Evolutionary conservation across 2,113 vertebrate species (phyloP), one percentile per base, ranked within the genome.

Genomic region (Mola mola): DNA sequence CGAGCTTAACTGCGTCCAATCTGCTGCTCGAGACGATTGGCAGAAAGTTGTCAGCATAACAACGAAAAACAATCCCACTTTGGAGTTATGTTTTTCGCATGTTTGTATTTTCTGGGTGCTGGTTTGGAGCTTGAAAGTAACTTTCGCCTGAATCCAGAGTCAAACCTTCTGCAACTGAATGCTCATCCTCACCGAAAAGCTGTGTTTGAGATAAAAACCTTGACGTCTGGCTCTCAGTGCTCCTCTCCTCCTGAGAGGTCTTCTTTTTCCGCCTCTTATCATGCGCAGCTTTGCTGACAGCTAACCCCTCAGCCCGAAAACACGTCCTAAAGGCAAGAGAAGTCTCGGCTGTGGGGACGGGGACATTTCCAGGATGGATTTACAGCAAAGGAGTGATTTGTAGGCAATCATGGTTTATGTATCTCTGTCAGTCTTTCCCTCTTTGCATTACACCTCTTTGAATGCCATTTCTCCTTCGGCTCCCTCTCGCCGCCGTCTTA

Each of bases 401-500:
- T 69, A 19, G 34, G 63, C 48, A 59, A 75, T 80, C 43, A 65
- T 17, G 43, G 33, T 53, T 44, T 49, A 50, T 81, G 72, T 75
- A 26, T 68, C 56, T 72, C 53, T 37, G 65, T 41, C 65, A 48
- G 51, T 70, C 59, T 61, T 70, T 69, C 38, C 56, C 53, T 64
- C 10, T 64, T 38, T 66, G 61, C 68, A 69, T 75, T 67, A 59
- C 41, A 24, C 63, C 57, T 82, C 24, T 58, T 56, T 42, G 58
- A 69, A 55, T 58, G 34, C 50, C 48, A 71, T 75, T 63, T 50
- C 36, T 59, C 49, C 55, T 42, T 63, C 50, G 22, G 5, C 52
- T 56, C 61, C 52, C 61, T 37, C 51, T 57, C 51, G 36, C 62
- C n/a, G 31, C 61, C n/a, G 48, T 68, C 86, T 75, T 63, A 71